Base-by-base conservation (phyloP, 2,113 vertebrate genomes). In the Apus apus region DNA sequence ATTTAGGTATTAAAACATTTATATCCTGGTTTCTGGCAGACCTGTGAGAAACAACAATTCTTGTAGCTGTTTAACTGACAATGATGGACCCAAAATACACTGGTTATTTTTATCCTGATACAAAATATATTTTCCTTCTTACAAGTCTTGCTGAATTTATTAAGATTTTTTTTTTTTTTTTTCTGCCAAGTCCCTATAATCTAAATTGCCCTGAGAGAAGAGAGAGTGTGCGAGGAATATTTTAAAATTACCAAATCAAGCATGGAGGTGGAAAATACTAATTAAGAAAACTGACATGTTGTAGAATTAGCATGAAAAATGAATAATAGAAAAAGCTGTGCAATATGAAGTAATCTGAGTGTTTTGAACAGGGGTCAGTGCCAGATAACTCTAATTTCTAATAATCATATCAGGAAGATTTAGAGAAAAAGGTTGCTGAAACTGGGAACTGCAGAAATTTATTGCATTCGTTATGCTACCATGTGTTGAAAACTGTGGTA, bases 281-380 rank as follows among this genome's bases (percentile, higher is more conserved):
- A 91, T 7, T 58, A 91, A 74, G 34, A 70, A 51, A 80, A 75
- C 11, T 34, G 73, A 34, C 40, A 32, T 75, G 27, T 82, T 46
- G 67, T 46, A 75, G 62, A 94, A 79, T 82, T 76, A 70, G 6
- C 23, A 54, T 43, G 65, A 95, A 95, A 94, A 91, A 73, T 76
- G 11, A 85, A 13, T 58, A 92, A 75, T 53, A 45, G 23, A 72
- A 85, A 83, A 74, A 38, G 0, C 32, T 48, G 25, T 76, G 58
- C 43, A 58, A 36, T 58, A 34, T 38, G 30, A 86, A 92, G 17
- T 36, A 60, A 74, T 62, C 30, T 66, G 18, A 62, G 1, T 53
- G 8, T 48, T 96, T 96, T 57, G 36, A 85, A 75, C 30, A 68
- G 36, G 14, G 4, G 74, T 84, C 46, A 32, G 22, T 87, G 53